These are phyloP conservation scores for Myrmecobius fasciatus DNA, from an alignment of 2,113 vertebrate genomes.

Conservation along the genomic window DNA sequence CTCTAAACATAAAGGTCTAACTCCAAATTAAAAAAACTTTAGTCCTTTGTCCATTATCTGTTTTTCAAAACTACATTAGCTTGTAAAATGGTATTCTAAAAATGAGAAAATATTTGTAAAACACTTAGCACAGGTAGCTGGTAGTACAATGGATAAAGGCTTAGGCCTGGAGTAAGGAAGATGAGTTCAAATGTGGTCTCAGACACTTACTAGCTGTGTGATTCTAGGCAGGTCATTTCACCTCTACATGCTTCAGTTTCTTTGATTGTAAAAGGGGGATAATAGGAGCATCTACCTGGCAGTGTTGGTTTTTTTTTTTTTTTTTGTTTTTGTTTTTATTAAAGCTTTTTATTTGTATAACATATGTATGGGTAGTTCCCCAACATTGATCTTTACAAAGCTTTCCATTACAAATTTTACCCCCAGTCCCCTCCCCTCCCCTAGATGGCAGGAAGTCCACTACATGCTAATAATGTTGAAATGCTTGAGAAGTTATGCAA, in stretches of 20 bases:
- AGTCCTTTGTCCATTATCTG: neutral
- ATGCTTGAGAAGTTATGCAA: too few relatives aligned
- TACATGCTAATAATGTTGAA: too few relatives aligned
- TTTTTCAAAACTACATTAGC: conserved; percentile 47
- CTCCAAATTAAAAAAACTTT: neutral
- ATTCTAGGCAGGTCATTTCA: neutral
- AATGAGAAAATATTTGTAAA: neutral
- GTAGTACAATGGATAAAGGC: neutral
- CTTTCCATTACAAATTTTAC: too few relatives aligned
- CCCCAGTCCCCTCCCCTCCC: too few relatives aligned
- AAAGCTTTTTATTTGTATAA: too few relatives aligned
- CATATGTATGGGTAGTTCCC: too few relatives aligned
- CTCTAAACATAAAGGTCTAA: neutral
- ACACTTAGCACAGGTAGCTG: neutral
- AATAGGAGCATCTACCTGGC: neutral
- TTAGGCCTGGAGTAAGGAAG: neutral
- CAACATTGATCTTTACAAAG: too few relatives aligned
- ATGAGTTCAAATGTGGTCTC: neutral
- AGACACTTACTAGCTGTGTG: neutral
- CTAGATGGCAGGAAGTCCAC: too few relatives aligned
- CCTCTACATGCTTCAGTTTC: neutral
- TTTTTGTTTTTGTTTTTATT: too few relatives aligned
- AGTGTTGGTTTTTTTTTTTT: too few relatives aligned
- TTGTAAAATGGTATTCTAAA: neutral
- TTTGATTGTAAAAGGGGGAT: neutral